Conservation (phyloP, 1,140 invertebrate genomes). For the Magallana angulata region DNA sequence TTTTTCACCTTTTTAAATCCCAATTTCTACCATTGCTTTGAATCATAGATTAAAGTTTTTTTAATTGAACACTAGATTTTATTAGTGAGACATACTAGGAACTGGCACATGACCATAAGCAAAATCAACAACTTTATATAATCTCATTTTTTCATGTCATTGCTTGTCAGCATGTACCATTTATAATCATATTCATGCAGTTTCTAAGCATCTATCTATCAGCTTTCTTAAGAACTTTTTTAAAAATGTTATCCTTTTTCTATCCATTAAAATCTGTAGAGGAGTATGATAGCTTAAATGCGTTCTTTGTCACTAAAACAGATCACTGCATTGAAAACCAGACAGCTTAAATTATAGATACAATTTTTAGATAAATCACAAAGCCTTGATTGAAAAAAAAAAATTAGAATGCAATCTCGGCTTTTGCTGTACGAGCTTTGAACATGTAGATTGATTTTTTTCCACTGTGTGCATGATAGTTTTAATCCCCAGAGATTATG, state of each 20-base stretch:
- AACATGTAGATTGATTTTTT: constrained; percentile 2
- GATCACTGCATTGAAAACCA: no score
- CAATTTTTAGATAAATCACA: no score
- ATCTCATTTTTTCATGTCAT: constrained; percentile 2
- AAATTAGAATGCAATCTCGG: no score
- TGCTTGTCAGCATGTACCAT: not conserved
- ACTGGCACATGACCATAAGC: constrained; percentile 18
- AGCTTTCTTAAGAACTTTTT: not conserved
- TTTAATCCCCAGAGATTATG: not conserved
- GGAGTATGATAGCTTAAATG: no score
- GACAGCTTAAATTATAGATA: no score
- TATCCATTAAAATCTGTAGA: no score
- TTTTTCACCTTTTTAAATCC: no score
- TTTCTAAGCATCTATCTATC: not conserved
- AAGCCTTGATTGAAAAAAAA: no score
- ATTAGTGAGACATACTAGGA: not conserved
- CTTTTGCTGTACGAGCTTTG: not conserved
- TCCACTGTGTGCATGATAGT: constrained; percentile 1
- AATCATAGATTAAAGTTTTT: no score
- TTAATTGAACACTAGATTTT: not conserved
- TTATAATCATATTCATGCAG: not conserved
- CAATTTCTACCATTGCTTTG: no score
- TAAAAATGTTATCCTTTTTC: no score
- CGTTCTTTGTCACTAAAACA: no score
- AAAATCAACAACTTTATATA: not conserved